Evolutionary conservation across 2,797 vertebrate genomes (phyloP).

Genomic region (Florisuga fusca): DNA sequence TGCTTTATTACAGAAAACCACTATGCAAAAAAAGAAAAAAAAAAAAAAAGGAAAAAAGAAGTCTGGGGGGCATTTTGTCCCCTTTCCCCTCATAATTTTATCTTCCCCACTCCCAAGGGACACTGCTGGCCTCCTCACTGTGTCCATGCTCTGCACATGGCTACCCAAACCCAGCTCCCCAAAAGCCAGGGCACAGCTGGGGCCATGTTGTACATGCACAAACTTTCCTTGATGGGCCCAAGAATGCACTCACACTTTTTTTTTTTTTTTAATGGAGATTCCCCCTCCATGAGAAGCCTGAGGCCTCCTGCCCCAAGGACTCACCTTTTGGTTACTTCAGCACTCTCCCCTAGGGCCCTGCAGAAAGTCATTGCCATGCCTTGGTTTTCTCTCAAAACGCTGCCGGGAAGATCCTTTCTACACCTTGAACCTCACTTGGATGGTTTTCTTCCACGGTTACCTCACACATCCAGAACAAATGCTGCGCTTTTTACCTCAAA

Average conservation of each 20-base stretch:
- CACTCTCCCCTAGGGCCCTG: neutral
- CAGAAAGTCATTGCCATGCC: neutral
- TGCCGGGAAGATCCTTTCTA: conserved; percentile 2
- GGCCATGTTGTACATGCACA: neutral
- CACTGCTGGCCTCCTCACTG: neutral
- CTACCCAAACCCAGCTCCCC: neutral
- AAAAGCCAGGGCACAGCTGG: neutral
- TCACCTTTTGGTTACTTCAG: neutral
- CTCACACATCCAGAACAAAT: neutral
- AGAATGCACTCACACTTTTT: neutral
- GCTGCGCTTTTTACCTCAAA: neutral
- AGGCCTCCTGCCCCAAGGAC: neutral
- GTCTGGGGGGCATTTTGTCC: rapidly evolving
- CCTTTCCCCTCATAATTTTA: neutral
- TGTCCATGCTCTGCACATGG: rapidly evolving
- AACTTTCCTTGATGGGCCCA: neutral
- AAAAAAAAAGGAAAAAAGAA: neutral
- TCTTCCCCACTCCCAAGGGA: neutral
- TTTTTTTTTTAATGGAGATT: neutral
- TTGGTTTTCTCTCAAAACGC: neutral
- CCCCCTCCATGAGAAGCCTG: neutral
- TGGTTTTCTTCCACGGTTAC: neutral
- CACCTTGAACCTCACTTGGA: neutral
- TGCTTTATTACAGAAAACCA: neutral
- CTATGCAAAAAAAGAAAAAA: neutral